Evolutionary conservation across 2,888 invertebrate species (phyloP).

Genomic region (Nomada lathburiana): DNA sequence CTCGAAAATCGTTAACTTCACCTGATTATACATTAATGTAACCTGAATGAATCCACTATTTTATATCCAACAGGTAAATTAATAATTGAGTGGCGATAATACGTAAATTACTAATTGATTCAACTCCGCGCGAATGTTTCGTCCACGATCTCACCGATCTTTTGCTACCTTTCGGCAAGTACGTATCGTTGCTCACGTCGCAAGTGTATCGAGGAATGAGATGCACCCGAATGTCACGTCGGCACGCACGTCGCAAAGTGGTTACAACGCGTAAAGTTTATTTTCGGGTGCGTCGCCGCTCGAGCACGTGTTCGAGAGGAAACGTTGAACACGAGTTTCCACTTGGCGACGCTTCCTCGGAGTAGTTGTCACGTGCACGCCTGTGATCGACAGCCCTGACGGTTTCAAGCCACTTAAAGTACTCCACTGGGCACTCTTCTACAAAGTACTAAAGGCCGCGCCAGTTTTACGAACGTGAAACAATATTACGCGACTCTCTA

Average conservation of each 20-base stretch:
- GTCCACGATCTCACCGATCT: too few species aligned
- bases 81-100: too few species aligned
- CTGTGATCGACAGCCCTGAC: constrained; percentile 33
- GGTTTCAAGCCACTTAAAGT: constrained; percentile 39
- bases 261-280: constrained; percentile 75
- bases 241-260: constrained; percentile 74
- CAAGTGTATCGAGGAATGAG: neutral
- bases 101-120: too few species aligned
- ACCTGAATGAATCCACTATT: too few species aligned
- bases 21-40: too few species aligned
- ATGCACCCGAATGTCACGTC: constrained; percentile 58
- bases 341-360: constrained; percentile 75
- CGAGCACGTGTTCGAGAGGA: constrained; percentile 69
- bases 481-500: neutral
- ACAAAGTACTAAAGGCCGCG: neutral
- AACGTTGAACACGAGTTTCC: constrained; percentile 79
- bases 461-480: constrained; percentile 9
- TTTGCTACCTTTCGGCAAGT: too few species aligned
- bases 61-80: too few species aligned
- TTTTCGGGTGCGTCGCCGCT: constrained; percentile 68
- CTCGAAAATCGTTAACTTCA: too few species aligned
- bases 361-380: constrained; percentile 73
- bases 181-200: neutral
- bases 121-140: too few species aligned
- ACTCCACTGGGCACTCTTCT: constrained; percentile 17